Evolutionary conservation across 1,140 invertebrate species (phyloP), one percentile per base, ranked within the genome.

Genomic region (Eumaeus atala): DNA sequence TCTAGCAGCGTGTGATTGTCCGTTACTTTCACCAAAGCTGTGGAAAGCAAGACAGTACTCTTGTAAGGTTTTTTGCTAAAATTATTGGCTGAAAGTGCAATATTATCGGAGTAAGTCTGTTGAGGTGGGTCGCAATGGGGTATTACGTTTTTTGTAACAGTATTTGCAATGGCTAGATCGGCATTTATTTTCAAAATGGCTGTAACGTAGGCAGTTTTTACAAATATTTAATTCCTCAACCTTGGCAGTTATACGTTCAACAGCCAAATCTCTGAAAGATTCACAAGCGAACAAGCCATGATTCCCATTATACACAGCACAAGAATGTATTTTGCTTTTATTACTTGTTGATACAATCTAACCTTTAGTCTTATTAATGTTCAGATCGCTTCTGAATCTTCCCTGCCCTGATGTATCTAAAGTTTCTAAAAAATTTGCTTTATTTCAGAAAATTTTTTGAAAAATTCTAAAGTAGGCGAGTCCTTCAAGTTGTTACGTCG

Each of bases 241-340:
- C 21, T 56, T 63, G 49, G 40, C 4, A 16, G 49, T 53, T 21
- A 44, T 36, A 9, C 7, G n/a, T 36, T 59, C 54, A 28, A 59
- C 9, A 14, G 38, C 2, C 10, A 63, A 40, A 2, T 37, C 17
- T 17, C 52, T 54, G 51, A 60, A 64, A 11, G 28, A 11, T 48
- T 64, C 55, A 36, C 58, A 64, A 37, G 38, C 51, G 52, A 54
- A 64, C 36, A 58, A 47, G 37, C 21, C 16, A 48, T 64, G 62
- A 54, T 48, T 40, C 34, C 48, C 9, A 11, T 17, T 33, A 6
- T 56, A 65, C 21, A 59, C 10, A 9, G 47, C 17, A 10, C 47
- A 48, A 28, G 47, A 17, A 8, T 21, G 18, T n/a, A n/a, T n/a
- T n/a, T n/a, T n/a, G n/a, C n/a, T n/a, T 48, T 48, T 48, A 48